Evolutionary conservation across 1,140 invertebrate species (phyloP), one percentile per base, ranked within the genome.

Genomic region (Polypedilum vanderplanki): DNA sequence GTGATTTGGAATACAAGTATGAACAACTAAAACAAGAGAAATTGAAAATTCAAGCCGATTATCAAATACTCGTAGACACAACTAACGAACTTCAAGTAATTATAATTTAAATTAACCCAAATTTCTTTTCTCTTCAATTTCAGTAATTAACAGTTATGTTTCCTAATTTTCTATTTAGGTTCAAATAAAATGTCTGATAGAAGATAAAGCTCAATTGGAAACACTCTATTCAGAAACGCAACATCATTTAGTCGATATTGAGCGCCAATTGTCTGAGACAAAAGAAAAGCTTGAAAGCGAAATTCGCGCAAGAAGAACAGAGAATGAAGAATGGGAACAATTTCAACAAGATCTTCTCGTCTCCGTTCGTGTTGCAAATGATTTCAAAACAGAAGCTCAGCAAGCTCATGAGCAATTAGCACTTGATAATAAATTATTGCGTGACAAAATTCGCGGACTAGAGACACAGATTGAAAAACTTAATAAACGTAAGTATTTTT

Each of bases 291-390:
- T 92, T 7, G 83, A 85, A 3, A 87, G 90, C 65, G 85, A 90
- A 77, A 86, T 86, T 41, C 86, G 86, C 75, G 80, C 87, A 75
- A 83, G 89, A 33, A 81, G 85, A 74, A 84, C 86, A 77, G 88
- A 90, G 86, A 89, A 87, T 77, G 87, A 90, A 12, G 95, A 97
- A 83, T 98, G 95, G 96, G 89, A 93, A 78, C 93, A 96, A 81
- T 97, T 97, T 85, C 94, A 97, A 82, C 90, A 90, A 75, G 96
- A 98, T 84, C 85, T 98, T 0, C 84, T 97, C 40, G 94, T 94
- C 84, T 95, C 95, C 0, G 96, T 98, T 0, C 87, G 95, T 18
- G 95, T 98, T 8, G 95, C 96, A 10, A 97, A 97, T 83, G 94
- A 97, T 81, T 96, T 97, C 83, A 95, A 96, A 81, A 93, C 91